Percentiles rank a stretch among this genome's conserved stretches.
These are phyloP conservation scores for Drosophila neotestacea DNA, from an alignment of 2,888 invertebrate species.

Conservation along the genomic window DNA sequence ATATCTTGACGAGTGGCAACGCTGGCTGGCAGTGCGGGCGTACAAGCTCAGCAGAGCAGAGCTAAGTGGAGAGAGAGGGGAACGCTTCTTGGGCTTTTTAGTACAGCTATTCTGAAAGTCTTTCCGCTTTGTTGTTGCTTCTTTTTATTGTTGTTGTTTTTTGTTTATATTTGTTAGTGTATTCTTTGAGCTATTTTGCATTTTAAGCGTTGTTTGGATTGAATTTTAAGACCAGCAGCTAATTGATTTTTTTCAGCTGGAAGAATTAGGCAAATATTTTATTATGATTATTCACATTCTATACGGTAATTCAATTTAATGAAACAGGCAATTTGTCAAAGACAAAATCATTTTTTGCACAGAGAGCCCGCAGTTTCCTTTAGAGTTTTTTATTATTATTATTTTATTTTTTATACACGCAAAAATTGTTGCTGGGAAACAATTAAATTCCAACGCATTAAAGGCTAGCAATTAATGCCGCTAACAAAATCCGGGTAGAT, in stretches of 20 bases:
- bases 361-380: conserved; percentile 40
- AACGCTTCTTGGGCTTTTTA: conserved; percentile 24
- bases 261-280: conserved; percentile 40
- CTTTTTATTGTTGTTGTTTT: background rate
- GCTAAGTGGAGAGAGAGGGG: conserved; percentile 6
- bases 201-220: conserved; percentile 14
- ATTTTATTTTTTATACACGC: conserved; percentile 27
- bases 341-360: conserved; percentile 4
- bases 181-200: conserved; percentile 21
- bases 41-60: conserved; percentile 37
- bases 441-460: conserved; percentile 55
- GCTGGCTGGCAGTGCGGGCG: conserved; percentile 39
- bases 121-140: conserved; percentile 38
- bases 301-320: conserved; percentile 49
- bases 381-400: conserved; percentile 15
- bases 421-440: conserved; percentile 49
- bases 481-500: conserved; percentile 62
- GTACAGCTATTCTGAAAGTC: conserved; percentile 40
- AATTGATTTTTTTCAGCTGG: conserved; percentile 44
- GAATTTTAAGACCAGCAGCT: conserved; percentile 53
- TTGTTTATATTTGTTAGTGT: background rate
- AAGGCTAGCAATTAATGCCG: conserved; percentile 52
- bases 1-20: conserved; percentile 18
- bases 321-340: conserved; percentile 58
- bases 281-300: conserved; percentile 29